phyloP scores from a whole-genome alignment of 2,888 invertebrate genomes.

The Drosophila niveifrons region DNA sequence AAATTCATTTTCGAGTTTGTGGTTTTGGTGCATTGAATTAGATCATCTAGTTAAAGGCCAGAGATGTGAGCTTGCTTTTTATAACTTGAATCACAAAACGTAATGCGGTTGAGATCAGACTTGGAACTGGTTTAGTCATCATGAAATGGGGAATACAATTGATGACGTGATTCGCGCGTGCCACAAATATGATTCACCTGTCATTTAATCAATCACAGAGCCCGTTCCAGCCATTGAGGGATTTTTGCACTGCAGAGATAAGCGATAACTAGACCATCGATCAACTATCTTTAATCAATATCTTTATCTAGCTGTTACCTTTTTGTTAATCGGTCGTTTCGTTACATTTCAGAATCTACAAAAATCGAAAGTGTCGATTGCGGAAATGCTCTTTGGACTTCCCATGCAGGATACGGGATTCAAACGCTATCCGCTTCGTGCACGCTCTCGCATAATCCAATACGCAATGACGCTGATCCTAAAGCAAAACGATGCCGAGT shows the following conservation, averaged over 20 bases:
- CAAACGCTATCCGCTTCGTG: slow-evolving; percentile 93
- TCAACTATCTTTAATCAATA: slow-evolving; percentile 10
- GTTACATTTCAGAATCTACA: slow-evolving; percentile 88
- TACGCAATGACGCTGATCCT: slow-evolving; percentile 96
- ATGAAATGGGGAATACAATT: slow-evolving; percentile 2
- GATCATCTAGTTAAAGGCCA: too few relatives aligned
- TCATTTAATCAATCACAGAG: slow-evolving; percentile 12
- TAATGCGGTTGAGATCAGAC: too few relatives aligned
- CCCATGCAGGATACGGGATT: slow-evolving; percentile 95
- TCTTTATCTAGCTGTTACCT: slow-evolving; percentile 3
- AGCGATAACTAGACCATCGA: slow-evolving; percentile 9
- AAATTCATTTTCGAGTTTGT: too few relatives aligned
- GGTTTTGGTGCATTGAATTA: too few relatives aligned
- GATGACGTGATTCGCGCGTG: neutral
- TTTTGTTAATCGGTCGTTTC: slow-evolving; percentile 21
- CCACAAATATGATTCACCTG: slow-evolving; percentile 17
- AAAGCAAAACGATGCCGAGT: slow-evolving; percentile 92
- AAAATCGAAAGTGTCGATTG: slow-evolving; percentile 93
- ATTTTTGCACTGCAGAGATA: slow-evolving; percentile 29
- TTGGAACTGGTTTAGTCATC: too few relatives aligned
- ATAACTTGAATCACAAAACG: too few relatives aligned
- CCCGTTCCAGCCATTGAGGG: slow-evolving; percentile 2
- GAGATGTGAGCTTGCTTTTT: too few relatives aligned
- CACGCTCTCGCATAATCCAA: slow-evolving; percentile 93
- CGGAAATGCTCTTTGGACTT: slow-evolving; percentile 97